A percentile compares a stretch with the other conserved stretches of the same genome.
These are phyloP conservation scores for Aplysina aerophoba DNA, from an alignment of 37 sponge, comb jelly and placozoan genomes.

Conservation along the genomic window DNA sequence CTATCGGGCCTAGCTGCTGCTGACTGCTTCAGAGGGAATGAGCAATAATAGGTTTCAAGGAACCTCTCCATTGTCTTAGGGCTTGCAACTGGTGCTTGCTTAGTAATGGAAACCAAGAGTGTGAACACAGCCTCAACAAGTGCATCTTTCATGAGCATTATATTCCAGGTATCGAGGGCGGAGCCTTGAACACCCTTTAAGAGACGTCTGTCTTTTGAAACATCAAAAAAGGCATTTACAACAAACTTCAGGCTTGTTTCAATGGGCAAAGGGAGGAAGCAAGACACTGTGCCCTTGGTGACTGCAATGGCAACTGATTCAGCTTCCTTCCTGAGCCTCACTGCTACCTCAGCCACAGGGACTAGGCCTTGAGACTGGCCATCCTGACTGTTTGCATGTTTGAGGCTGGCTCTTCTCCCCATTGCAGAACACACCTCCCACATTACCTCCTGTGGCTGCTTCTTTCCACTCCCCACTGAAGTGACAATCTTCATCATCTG, in stretches of 20 bases:
- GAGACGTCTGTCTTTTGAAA: conserved; percentile 53
- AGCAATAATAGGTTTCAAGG: conserved; percentile 47
- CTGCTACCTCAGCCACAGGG: conserved; percentile 53
- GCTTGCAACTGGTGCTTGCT: neutral
- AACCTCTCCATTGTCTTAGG: neutral
- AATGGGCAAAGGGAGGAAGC: conserved; percentile 69
- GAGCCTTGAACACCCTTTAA: conserved; percentile 24
- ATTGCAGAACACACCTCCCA: conserved; percentile 23
- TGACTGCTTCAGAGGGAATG: conserved; percentile 30
- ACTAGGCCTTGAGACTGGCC: conserved; percentile 24
- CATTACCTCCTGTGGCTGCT: neutral
- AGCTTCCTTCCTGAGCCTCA: conserved; percentile 19
- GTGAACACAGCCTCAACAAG: conserved; percentile 42
- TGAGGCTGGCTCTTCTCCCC: conserved; percentile 5
- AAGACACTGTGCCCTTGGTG: conserved; percentile 48
- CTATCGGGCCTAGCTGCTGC: neutral
- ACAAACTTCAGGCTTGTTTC: conserved; percentile 44
- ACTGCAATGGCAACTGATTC: too few relatives aligned
- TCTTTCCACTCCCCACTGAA: neutral
- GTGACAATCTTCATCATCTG: neutral
- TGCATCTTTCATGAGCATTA: conserved; percentile 32
- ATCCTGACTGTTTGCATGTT: neutral
- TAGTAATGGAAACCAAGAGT: conserved; percentile 37
- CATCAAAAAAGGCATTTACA: conserved; percentile 63
- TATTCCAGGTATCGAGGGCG: conserved; percentile 52